Evolutionary conservation across 1,140 invertebrate species (phyloP), one percentile per base, ranked within the genome.

Genomic region (Arion vulgaris): DNA sequence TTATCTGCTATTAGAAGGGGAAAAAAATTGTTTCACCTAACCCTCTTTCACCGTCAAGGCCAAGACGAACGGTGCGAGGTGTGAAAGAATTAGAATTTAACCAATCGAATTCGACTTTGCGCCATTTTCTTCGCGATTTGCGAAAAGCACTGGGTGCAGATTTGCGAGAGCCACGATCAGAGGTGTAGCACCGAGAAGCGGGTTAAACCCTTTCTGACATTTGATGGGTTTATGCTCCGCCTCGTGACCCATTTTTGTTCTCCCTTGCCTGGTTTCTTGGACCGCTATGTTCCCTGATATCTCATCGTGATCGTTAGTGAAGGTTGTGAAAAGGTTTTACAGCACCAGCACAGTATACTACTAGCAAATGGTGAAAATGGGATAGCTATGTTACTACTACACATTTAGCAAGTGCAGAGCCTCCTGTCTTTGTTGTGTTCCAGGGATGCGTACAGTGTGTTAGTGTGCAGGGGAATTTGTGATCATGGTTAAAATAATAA

Each of bases 201-300:
- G 69, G 68, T 80, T 77, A 79, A 72, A 66, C 83, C 83, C 82
- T 75, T 23, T 32, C 51, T 82, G 83, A 82, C 83, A 82, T 66
- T 39, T 84, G 83, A 84, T 75, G 69, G 36, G 36, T 73, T 39
- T 39, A 81, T 51, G 81, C 78, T 73, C 80, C 85, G 82, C 86
- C 85, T 28, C 34, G 69, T 86, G 85, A 86, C 86, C 83, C 39
- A 86, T 79, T 85, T 85, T 78, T 78, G 68, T 73, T 69, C 71
- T 53, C 51, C 66, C 53, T 72, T 73, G 51, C 73, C 73, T 74
- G 66, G 77, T 85, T 23, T 53, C 74, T 19, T 49, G 49, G 49
- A 4, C 74, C 74, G n/a, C 28, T 76, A 49, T 32, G 19, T 57
- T 36, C 23, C 41, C 49, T 51, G 2, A 41, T 53, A 36, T 23